Base-by-base conservation (phyloP, 37 sponge, comb jelly and placozoan genomes). In the Chondrosia reniformis region DNA sequence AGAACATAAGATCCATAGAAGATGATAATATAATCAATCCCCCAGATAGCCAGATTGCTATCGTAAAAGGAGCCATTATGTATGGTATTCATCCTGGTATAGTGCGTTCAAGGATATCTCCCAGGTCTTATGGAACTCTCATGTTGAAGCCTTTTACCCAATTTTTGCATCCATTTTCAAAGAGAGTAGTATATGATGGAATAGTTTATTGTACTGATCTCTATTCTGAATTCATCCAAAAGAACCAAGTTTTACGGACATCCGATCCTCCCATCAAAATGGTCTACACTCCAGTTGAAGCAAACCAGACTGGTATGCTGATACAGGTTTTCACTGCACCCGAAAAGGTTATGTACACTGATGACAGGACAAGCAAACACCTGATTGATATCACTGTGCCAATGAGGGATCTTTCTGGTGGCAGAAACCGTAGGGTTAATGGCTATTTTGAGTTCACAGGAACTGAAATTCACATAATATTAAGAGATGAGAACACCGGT, bases 11-110 rank as follows among this genome's bases (percentile, higher is more conserved):
- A 39, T 22, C 17, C 22, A 34, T 69, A 21, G 22, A 69, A 39
- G 42, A 69, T 3, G 72, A 69, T 9, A 69, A 69, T 40, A 69
- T 69, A 19, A 40, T 69, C 41, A 31, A 34, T 21, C 72, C 72
- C 19, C 41, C 41, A 40, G 72, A 69, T 43, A 69, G 72, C 21
- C 24, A 25, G 15, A 24, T 69, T 69, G 72, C 72, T 24, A 40
- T 69, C 24, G 72, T 69, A 24, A 36, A 69, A 13, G 72, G 72
- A 25, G 72, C 72, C 9, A 44, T 69, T 22, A 34, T 40, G 5
- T 40, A 38, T 40, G 72, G 72, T 1, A 43, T 69, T 25, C 19
- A 40, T 40, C 72, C 72, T 7, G 19, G 44, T n/a, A 69, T 69
- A 22, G 36, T 69, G 3, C 72, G 42, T 22, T 41, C 39, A 39